Evolutionary conservation across 2,888 invertebrate species (phyloP), one percentile per base, ranked within the genome.

Genomic region (Corythucha ciliata): DNA sequence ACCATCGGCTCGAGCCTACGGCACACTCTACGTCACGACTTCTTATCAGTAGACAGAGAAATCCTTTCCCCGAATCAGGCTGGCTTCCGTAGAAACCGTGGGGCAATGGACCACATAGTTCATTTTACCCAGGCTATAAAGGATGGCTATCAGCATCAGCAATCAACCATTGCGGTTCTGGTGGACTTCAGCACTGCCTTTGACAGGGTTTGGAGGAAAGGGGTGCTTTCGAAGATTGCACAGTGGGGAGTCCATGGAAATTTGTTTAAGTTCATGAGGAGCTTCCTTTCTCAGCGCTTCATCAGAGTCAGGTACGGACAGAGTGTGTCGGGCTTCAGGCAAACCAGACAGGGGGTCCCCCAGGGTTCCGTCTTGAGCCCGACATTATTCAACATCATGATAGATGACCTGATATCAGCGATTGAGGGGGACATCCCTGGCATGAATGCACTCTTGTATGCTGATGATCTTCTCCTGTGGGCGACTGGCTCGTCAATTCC

Each of bases 281-380:
- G 45, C 33, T 32, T 45, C 45, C 45, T 45, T 6, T 32, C 32
- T 29, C 44, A 44, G 14, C 2, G 44, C 2, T 45, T 45, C n/a
- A 45, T 45, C 45, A 45, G 45, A 45, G 26, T 42, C 26, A 42
- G 42, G 27, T 26, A 45, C 18, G 45, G n/a, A n/a, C n/a, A n/a
- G n/a, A n/a, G n/a, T n/a, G n/a, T n/a, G n/a, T n/a, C n/a, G n/a
- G n/a, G n/a, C n/a, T n/a, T n/a, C n/a, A n/a, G n/a, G n/a, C n/a
- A n/a, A n/a, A n/a, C n/a, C n/a, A n/a, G n/a, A n/a, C n/a, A n/a
- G n/a, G n/a, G n/a, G n/a, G n/a, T n/a, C n/a, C n/a, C n/a, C n/a
- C n/a, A n/a, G n/a, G n/a, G n/a, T n/a, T n/a, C n/a, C n/a, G 33
- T 16, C 20, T 20, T 42, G 42, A 42, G 42, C 42, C 42, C 42